Base-by-base conservation (phyloP, 1,140 invertebrate species). In the Papilio polyxenes region DNA sequence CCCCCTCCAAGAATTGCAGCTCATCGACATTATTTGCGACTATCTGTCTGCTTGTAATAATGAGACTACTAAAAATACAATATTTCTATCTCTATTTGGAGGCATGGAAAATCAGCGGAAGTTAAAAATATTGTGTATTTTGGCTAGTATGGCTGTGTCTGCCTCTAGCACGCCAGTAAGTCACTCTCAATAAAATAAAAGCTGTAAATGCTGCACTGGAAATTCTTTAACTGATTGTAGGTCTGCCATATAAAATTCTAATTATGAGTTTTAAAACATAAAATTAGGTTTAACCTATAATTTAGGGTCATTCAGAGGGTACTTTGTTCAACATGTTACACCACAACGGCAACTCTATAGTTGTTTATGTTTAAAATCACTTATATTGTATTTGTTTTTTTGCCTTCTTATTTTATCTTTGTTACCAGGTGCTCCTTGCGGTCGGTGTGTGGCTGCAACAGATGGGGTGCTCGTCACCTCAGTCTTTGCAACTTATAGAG, bases 401-500 rank as follows among this genome's bases (percentile, higher is more conserved):
- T 44, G 7, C 23, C 11, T 9, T 15, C 11, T 6, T 37, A 40
- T 11, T 13, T 6, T 37, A 37, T 72, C 65, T 37, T 37, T 37
- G 65, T 80, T 15, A 65, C 8, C 37, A 95, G 94, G 92, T 98
- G 2, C 90, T 98, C 17, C 95, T 96, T 78, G 97, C 97, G 1
- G 96, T 97, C 31, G 97, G 97, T 82, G 97, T 97, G n/a, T 97
- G 97, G 96, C 96, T 98, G 92, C 97, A 98, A 91, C 97, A 98
- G 89, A 95, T 97, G 81, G 96, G 97, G 11, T 97, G 97, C 79
- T 97, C 97, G n/a, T 97, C 97, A 0, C 37, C 92, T 0, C 95
- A 96, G 48, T 97, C 96, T 74, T 94, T 97, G 7, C 96, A 96
- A 89, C 93, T 98, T 8, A 97, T 97, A 1, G 96, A 96, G 83